phyloP scores from a whole-genome alignment of 2,888 invertebrate species.

The Sphaerophoria taeniata region DNA sequence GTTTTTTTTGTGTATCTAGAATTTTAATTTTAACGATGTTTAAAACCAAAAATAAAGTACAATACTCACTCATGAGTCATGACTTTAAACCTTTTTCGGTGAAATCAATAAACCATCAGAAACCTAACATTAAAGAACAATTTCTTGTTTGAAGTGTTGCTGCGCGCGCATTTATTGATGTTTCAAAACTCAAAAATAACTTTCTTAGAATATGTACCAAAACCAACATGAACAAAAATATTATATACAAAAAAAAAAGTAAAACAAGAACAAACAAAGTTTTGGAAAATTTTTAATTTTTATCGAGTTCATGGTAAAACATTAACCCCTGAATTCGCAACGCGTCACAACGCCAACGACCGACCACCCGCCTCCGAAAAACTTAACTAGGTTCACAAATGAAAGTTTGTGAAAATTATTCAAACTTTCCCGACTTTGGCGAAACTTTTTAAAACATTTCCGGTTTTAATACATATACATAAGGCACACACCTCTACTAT shows the following conservation, averaged over 20 bases:
- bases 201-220: constrained; percentile 56
- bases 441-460: constrained; percentile 74
- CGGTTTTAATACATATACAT: constrained; percentile 73
- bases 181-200: constrained; percentile 64
- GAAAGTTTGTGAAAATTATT: constrained; percentile 75
- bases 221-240: constrained; percentile 11
- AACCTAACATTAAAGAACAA: constrained; percentile 13
- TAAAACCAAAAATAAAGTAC: too few relatives aligned
- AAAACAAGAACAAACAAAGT: constrained; percentile 52
- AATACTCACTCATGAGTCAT: too few relatives aligned
- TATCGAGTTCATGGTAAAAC: constrained; percentile 72
- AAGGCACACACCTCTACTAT: constrained; percentile 63
- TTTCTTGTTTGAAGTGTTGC: constrained; percentile 42
- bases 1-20: too few relatives aligned
- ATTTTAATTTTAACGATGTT: too few relatives aligned
- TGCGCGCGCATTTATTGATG: constrained; percentile 69
- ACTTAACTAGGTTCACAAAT: constrained; percentile 75
- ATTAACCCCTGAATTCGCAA: constrained; percentile 71
- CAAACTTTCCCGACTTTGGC: constrained; percentile 75
- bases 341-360: constrained; percentile 72
- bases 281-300: constrained; percentile 71
- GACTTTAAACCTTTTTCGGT: not conserved
- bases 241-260: constrained; percentile 13
- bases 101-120: constrained; percentile 2
- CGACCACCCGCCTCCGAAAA: constrained; percentile 72